Base-by-base conservation (phyloP, 2,113 vertebrate genomes). In the Lepus europaeus region DNA sequence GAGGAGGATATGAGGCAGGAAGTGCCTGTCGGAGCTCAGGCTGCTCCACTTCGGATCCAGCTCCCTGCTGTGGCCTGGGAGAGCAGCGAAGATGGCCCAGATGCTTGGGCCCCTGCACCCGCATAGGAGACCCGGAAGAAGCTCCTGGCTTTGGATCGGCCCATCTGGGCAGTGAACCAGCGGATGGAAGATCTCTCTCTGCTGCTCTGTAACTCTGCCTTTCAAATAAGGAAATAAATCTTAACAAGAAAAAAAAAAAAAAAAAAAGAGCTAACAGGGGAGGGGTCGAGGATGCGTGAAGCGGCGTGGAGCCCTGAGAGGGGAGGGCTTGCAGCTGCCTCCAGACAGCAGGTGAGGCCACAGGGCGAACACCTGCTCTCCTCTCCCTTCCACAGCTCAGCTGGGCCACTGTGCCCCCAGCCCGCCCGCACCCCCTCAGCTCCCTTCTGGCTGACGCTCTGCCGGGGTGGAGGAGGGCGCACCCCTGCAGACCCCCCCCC, bases 261-360 rank as follows among this genome's bases (percentile, higher is more conserved):
- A 7, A 17, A 36, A 12, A 9, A 19, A 29, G 31, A 16, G 14
- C 23, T 36, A 8, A 14, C 25, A 31, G 20, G 20, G 25, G 25
- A 10, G 36, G 10, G 3, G 31, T 25, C 6, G 6, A 78, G 9
- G 31, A 36, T 9, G n/a, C 66, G 11, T 6, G 33, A 61, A 33
- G 33, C 33, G 33, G 33, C 33, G n/a, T 2, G 45, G 61, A n/a
- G 27, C 25, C 20, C 23, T 0, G 27, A 2, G n/a, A 29, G 1
- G 56, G 29, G 69, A 68, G 29, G 56, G 31, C n/a, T 49, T 36
- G 49, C 64, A 59, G 31, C 45, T 9, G 64, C 64, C 63, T 16
- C 45, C 86, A 70, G 72, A 45, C 14, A 82, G 23, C 13, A 8
- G 29, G 49, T 6, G 8, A 17, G 61, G 45, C 33, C 14, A 7